phyloP scores from a whole-genome alignment of 53 echinoderm and acorn worm genomes.

The Henricia sp. region DNA sequence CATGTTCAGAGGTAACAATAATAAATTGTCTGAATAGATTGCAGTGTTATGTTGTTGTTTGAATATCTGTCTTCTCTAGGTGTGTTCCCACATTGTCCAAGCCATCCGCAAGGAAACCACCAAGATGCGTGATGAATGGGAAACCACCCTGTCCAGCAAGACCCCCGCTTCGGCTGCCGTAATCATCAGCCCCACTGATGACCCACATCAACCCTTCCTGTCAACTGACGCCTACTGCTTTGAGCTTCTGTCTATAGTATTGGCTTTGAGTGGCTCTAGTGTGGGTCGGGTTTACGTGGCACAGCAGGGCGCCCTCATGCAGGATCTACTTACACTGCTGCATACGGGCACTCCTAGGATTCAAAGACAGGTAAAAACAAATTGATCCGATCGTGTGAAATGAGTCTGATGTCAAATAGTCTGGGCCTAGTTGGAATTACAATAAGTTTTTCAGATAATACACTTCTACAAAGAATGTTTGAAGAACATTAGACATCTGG shows the following conservation, averaged over 20 bases:
- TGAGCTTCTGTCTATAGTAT: conserved; percentile 96
- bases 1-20: too few relatives aligned
- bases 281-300: conserved; percentile 96
- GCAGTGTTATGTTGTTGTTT: too few relatives aligned
- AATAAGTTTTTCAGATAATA: too few relatives aligned
- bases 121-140: conserved; percentile 94
- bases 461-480: too few relatives aligned
- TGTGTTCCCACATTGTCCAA: conserved; percentile 95
- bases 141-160: conserved; percentile 65
- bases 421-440: too few relatives aligned
- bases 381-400: too few relatives aligned
- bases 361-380: conserved; percentile 99
- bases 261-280: conserved; percentile 92
- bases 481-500: too few relatives aligned
- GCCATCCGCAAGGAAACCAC: conserved; percentile 96
- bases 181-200: conserved; percentile 52
- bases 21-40: too few relatives aligned
- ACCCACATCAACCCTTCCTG: conserved; percentile 55
- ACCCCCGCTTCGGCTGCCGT: conserved; percentile 61
- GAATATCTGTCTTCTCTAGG: too few relatives aligned
- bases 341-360: conserved; percentile 94
- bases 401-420: too few relatives aligned
- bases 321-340: conserved; percentile 87
- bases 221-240: conserved; percentile 95
- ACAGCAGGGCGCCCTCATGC: conserved; percentile 85